phyloP scores from a whole-genome alignment of 53 echinoderm and acorn worm species.

The Astropecten irregularis region DNA sequence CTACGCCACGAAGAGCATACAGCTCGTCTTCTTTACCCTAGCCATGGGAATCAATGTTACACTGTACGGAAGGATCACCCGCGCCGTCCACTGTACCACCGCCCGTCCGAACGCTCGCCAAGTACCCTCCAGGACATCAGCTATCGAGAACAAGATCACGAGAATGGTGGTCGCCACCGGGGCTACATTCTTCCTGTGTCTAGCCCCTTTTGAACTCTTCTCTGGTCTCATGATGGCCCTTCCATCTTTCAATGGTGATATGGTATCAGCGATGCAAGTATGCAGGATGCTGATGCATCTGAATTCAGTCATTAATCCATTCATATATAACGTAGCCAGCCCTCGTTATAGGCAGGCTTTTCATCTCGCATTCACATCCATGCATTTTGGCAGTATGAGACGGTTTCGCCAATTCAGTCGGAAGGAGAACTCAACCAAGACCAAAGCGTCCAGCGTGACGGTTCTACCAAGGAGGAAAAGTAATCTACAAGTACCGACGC shows the following conservation, averaged over 20 bases:
- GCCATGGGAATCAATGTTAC: conserved; percentile 81
- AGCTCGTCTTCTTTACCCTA: conserved; percentile 80
- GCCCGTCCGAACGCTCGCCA: conserved; percentile 44
- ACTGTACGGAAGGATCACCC: conserved; percentile 79
- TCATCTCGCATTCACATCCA: conserved; percentile 11
- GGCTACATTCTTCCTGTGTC: conserved; percentile 60
- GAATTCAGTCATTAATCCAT: conserved; percentile 57
- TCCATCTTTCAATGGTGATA: not conserved
- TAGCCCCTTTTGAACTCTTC: conserved; percentile 59
- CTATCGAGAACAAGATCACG: conserved; percentile 47
- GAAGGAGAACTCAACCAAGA: not conserved
- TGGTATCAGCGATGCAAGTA: conserved; percentile 42
- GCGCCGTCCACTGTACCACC: conserved; percentile 51
- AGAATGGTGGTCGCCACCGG: conserved; percentile 66
- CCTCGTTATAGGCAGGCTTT: conserved; percentile 58
- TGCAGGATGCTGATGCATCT: conserved; percentile 51
- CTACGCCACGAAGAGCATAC: conserved; percentile 53
- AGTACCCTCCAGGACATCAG: conserved; percentile 10
- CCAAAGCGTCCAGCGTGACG: not conserved
- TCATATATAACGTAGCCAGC: conserved; percentile 55
- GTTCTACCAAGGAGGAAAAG: not conserved
- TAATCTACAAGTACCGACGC: not conserved
- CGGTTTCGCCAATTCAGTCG: not conserved
- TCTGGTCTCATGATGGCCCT: conserved; percentile 47
- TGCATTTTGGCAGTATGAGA: not conserved